These are phyloP conservation scores for Syngnathus acus DNA, from an alignment of 2,797 vertebrate species.

Conservation along the genomic window DNA sequence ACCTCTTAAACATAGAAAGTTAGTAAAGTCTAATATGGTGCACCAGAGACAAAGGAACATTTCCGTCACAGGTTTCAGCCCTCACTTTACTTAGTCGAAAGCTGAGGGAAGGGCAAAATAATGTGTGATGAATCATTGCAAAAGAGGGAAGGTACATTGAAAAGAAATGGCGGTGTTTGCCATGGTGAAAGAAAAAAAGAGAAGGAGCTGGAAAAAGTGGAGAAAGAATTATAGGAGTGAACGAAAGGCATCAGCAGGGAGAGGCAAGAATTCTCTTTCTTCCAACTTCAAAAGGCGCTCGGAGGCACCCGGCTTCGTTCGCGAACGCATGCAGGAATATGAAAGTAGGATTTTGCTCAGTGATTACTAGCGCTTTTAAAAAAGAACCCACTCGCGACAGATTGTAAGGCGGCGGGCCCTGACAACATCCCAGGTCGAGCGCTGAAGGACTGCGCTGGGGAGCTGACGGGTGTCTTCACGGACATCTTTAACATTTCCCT, in stretches of 20 bases:
- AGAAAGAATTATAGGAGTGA: conserved; percentile 6
- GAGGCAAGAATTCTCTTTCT: conserved; percentile 60
- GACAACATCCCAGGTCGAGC: no score
- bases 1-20: conserved; percentile 22
- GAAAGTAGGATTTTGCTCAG: conserved; percentile 38
- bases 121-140: conserved; percentile 14
- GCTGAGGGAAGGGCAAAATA: conserved; percentile 10
- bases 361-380: conserved; percentile 19
- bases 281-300: conserved; percentile 57
- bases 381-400: conserved; percentile 19
- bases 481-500: no score
- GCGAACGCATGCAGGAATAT: conserved; percentile 38
- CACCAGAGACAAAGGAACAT: conserved; percentile 15
- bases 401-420: no score
- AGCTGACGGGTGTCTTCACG: no score
- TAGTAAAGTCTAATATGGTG: conserved; percentile 13
- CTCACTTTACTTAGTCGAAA: background rate
- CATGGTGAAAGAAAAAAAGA: conserved; percentile 19
- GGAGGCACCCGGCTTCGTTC: conserved; percentile 37
- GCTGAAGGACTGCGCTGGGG: no score
- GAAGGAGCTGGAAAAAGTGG: conserved; percentile 6
- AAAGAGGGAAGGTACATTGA: conserved; percentile 28
- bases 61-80: conserved; percentile 20
- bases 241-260: conserved; percentile 23
- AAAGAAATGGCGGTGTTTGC: conserved; percentile 55